Evolutionary conservation across 2,797 vertebrate genomes (phyloP).

Genomic region (Anabas testudineus): DNA sequence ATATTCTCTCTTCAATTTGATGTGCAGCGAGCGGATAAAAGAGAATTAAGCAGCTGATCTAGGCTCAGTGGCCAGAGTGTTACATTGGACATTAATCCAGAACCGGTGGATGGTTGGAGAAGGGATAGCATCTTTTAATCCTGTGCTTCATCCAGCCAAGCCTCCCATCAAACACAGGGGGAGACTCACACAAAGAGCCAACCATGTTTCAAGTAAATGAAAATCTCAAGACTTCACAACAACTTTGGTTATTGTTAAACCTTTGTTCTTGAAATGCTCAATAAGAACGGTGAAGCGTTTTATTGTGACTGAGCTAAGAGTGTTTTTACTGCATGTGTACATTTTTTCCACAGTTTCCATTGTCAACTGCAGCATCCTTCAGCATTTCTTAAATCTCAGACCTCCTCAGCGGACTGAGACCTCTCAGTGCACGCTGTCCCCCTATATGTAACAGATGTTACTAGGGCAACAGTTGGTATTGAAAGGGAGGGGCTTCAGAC

Average conservation of each 20-base stretch:
- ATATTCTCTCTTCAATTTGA: conserved; percentile 76
- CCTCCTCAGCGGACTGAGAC: conserved; percentile 51
- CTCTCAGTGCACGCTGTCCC: conserved; percentile 59
- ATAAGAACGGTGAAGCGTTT: neutral
- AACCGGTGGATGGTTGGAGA: conserved; percentile 77
- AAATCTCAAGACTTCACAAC: neutral
- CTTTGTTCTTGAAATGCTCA: neutral
- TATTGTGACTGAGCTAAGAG: neutral
- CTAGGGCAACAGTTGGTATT: conserved; percentile 89
- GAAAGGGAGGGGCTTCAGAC: conserved; percentile 84
- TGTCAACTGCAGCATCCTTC: conserved; percentile 25
- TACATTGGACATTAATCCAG: conserved; percentile 89
- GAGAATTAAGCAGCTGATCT: conserved; percentile 83
- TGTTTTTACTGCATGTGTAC: conserved; percentile 31
- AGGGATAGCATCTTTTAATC: conserved; percentile 81
- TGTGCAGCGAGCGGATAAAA: conserved; percentile 75
- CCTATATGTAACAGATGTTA: conserved; percentile 88
- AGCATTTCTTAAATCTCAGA: conserved; percentile 41
- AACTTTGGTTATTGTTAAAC: neutral
- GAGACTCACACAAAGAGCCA: conserved; percentile 21
- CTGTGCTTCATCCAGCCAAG: conserved; percentile 47
- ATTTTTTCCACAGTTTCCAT: conserved; percentile 18
- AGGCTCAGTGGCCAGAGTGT: conserved; percentile 83
- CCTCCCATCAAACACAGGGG: conserved; percentile 30
- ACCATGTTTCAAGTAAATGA: neutral